Conservation (phyloP, 2,888 invertebrate species). For the Dexiosoma caninum region DNA sequence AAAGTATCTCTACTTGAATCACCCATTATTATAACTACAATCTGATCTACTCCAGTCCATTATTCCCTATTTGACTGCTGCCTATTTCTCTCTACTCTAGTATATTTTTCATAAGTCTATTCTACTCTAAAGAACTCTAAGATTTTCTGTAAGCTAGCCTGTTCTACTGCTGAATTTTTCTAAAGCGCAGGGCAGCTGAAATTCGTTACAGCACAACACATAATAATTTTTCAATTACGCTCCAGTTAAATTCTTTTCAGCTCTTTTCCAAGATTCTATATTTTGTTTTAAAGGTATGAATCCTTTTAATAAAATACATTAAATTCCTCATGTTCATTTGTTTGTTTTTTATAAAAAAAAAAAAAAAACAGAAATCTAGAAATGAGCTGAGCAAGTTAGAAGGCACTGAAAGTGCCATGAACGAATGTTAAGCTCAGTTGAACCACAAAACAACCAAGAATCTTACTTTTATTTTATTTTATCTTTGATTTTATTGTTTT, state of each 20-base stretch:
- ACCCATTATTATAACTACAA: too few relatives aligned
- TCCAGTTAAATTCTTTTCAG: too few relatives aligned
- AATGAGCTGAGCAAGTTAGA: background rate
- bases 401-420: background rate
- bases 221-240: too few relatives aligned
- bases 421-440: slow-evolving; percentile 71
- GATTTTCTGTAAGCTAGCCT: too few relatives aligned
- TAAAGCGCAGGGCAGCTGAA: background rate
- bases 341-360: background rate
- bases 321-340: slow-evolving; percentile 58
- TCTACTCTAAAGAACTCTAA: too few relatives aligned
- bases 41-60: too few relatives aligned
- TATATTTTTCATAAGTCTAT: too few relatives aligned
- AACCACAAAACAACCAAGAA: slow-evolving; percentile 73
- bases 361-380: background rate
- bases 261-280: background rate
- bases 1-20: too few relatives aligned
- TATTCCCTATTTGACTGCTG: too few relatives aligned
- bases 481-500: too few relatives aligned
- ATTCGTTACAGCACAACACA: background rate
- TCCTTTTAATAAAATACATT: slow-evolving; percentile 50
- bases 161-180: too few relatives aligned
- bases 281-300: slow-evolving; percentile 25
- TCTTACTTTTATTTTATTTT: slow-evolving; percentile 66
- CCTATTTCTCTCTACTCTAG: too few relatives aligned